Percentiles rank a stretch among this genome's conserved stretches.
Evolutionary conservation across 2,888 invertebrate genomes (phyloP).

Genomic region (Tetranychus piercei): DNA sequence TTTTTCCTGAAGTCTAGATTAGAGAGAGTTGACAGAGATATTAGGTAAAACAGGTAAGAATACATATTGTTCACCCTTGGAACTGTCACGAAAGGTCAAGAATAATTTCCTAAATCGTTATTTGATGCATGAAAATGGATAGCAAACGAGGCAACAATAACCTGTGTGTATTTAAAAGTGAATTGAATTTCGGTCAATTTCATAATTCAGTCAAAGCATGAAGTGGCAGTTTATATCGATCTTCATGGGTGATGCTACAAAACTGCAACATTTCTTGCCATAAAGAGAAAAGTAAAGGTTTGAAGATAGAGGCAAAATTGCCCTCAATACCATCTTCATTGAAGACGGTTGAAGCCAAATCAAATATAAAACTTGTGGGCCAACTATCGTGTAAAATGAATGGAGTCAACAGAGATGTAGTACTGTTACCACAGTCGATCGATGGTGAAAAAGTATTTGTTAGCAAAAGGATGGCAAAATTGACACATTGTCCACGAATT

Average conservation of each 20-base stretch:
- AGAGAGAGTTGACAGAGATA: no score
- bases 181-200: no score
- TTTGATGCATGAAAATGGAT: no score
- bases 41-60: no score
- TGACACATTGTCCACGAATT: slow-evolving; percentile 12
- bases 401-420: slow-evolving; percentile 11
- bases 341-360: slow-evolving; percentile 28
- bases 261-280: slow-evolving; percentile 45
- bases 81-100: no score
- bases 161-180: no score
- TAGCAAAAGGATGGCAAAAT: slow-evolving; percentile 9
- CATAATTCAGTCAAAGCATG: slow-evolving; percentile 58
- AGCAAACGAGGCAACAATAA: no score
- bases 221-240: slow-evolving; percentile 47
- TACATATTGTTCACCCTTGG: no score
- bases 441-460: background rate
- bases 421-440: background rate
- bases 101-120: no score
- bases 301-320: slow-evolving; percentile 36
- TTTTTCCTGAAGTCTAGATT: no score
- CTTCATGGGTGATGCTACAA: slow-evolving; percentile 46
- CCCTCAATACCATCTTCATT: slow-evolving; percentile 1
- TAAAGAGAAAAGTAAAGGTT: slow-evolving; percentile 50
- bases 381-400: slow-evolving; percentile 9
- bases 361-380: slow-evolving; percentile 24